Evolutionary conservation across 1,140 invertebrate genomes (phyloP), one percentile per base, ranked within the genome.

Genomic region (Venustaconcha ellipsiformis): DNA sequence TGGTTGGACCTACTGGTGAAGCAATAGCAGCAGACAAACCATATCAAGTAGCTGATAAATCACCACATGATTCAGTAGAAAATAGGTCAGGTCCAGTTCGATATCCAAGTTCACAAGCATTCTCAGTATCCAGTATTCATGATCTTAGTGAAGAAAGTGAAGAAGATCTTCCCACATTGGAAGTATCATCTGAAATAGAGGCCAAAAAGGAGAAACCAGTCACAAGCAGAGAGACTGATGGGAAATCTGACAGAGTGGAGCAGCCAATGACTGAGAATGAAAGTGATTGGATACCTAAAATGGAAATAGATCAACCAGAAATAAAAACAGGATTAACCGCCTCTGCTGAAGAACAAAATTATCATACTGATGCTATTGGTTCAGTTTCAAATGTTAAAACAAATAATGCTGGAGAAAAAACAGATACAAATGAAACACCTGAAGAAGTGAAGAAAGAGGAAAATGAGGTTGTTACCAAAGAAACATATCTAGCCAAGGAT

Each of bases 371-470:
- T 23, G 57, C 30, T 37, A 71, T 68, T 14, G 63, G 69, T 23
- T n/a, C 55, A 20, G 26, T 17, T 37, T 57, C 20, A 65, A 58
- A 56, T 60, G 64, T 57, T 37, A 55, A 79, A 55, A 72, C 66
- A 14, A 62, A 17, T 60, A 62, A 64, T 66, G 15, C 17, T 65
- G 70, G 30, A 5, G 26, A 20, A 14, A 37, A 20, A 18, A 76
- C 71, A 18, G 60, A 26, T n/a, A 62, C 67, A 67, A 48, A 20
- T 69, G 63, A 69, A 58, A 57, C 57, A 4, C 57, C 59, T 57
- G 69, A 60, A 20, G 69, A 71, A 57, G 14, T 20, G 18, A 37
- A 66, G 23, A 57, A 55, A 62, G 64, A 66, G 11, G 12, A 30
- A 20, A 30, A 66, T 30, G 64, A 66, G 64, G 64, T 8, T 30